Evolutionary conservation across 92 coral and sea anemone genomes (phyloP).

Genomic region (Nematostella vectensis): DNA sequence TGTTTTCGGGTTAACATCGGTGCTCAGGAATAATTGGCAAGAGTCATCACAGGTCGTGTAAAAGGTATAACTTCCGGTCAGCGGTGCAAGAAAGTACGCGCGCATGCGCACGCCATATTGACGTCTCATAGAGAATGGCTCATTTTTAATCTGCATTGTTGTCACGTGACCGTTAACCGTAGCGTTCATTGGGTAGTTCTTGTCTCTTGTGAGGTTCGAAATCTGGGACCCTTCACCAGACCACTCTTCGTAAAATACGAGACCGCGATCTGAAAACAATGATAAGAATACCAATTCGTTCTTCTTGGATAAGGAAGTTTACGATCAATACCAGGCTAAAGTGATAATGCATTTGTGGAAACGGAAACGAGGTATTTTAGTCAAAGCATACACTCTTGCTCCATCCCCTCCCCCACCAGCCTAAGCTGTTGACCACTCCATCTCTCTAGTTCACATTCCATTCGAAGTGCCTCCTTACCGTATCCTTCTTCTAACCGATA

Average conservation of each 20-base stretch:
- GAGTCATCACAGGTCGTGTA: conserved; percentile 39
- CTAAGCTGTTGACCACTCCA: too few species aligned
- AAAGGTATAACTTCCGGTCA: conserved; percentile 44
- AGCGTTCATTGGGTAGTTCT: conserved; percentile 10
- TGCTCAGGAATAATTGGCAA: conserved; percentile 40
- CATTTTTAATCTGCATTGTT: not conserved
- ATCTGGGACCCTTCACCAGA: conserved; percentile 1
- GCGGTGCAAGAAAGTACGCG: conserved; percentile 39
- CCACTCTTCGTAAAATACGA: conserved; percentile 34
- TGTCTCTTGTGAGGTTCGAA: conserved; percentile 9
- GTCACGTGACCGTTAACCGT: not conserved
- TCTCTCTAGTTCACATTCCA: too few species aligned
- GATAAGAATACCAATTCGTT: too few species aligned
- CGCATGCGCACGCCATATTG: conserved; percentile 38
- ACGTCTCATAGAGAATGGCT: not conserved
- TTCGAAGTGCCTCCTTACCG: too few species aligned
- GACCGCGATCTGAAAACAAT: conserved; percentile 14
- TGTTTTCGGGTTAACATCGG: conserved; percentile 24
- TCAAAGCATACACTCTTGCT: too few species aligned
- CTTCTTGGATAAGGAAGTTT: too few species aligned
- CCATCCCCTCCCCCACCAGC: too few species aligned
- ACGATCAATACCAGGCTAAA: too few species aligned
- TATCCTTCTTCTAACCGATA: too few species aligned
- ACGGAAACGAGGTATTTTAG: too few species aligned
- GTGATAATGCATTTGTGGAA: too few species aligned